Base-by-base conservation (phyloP, 1,140 invertebrate species). In the Campoletis sonorensis region DNA sequence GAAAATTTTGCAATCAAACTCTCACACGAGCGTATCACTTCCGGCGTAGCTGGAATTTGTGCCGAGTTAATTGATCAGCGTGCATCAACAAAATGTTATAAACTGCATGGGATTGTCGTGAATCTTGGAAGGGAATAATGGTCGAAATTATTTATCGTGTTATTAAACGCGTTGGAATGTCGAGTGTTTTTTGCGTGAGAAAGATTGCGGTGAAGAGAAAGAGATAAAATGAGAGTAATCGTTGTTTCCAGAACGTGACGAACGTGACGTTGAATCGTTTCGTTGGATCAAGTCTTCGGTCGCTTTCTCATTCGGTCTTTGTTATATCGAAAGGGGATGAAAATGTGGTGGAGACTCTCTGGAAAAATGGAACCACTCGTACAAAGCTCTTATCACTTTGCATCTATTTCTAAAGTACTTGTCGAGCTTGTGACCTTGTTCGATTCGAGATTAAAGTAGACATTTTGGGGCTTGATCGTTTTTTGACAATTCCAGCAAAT, bases 191-290 rank as follows among this genome's bases (percentile, higher is more conserved):
- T 64, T 23, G 2, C 11, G 7, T 23, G 23, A n/a, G 23, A 64
- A 21, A 64, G 1, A 64, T 26, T 23, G 61, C 0, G n/a, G n/a
- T n/a, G n/a, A n/a, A n/a, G 61, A 26, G 23, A 64, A 23, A 64
- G 61, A 64, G 27, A 30, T 1, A 70, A 33, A 70, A 18, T 33
- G 10, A 70, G 27, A 10, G 23, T 30, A 51, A 64, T 33, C 71
- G 54, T 79, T 79, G 80, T 83, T 83, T 76, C 61, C 80, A 51
- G 78, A 84, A 81, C 79, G 83, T 80, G 83, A 81, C 80, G 70
- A 81, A 84, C 83, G 83, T 84, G 83, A 82, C 75, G 79, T 21
- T 49, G 68, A 68, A 67, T 79, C 51, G 70, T 68, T 61, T 81
- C 73, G 64, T 27, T 76, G 83, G 83, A 84, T 84, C 81, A 84